Evolutionary conservation across 1,140 invertebrate genomes (phyloP).

Genomic region (Drosophila busckii): DNA sequence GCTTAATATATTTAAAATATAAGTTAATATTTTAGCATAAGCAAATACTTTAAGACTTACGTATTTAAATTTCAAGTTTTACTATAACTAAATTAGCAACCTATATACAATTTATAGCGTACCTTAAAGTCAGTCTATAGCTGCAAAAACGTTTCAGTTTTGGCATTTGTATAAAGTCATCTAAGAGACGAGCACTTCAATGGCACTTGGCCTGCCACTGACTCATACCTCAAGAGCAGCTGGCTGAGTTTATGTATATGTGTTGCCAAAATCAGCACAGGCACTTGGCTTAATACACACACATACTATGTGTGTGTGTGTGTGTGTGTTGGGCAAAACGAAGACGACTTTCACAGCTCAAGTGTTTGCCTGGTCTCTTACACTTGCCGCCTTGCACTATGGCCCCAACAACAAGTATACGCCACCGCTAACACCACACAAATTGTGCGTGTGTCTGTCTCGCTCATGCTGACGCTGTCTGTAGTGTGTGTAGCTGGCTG

Average conservation of each 20-base stretch:
- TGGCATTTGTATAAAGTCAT: too few species aligned
- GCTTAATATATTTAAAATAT: too few species aligned
- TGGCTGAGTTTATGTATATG: conserved; percentile 1
- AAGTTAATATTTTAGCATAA: too few species aligned
- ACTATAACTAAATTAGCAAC: too few species aligned
- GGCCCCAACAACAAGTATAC: not conserved
- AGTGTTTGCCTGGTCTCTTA: conserved; percentile 38
- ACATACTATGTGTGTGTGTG: too few species aligned
- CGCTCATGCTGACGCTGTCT: not conserved
- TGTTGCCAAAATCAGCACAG: conserved; percentile 52
- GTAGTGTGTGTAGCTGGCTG: conserved; percentile 29
- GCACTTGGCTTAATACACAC: conserved; percentile 71
- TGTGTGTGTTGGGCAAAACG: conserved; percentile 39
- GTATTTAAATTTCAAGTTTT: too few species aligned
- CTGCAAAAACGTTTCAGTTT: too few species aligned
- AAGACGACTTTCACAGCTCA: conserved; percentile 50
- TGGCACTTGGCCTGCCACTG: too few species aligned
- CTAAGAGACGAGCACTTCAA: too few species aligned
- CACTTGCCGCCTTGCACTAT: not conserved
- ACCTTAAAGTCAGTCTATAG: too few species aligned
- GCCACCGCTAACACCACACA: not conserved
- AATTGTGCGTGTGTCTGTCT: not conserved
- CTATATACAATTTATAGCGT: too few species aligned
- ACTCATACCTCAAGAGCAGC: not conserved
- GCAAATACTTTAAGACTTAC: too few species aligned